Base-by-base conservation (phyloP, 2,888 invertebrate species). In the Palloptera scutellata region DNA sequence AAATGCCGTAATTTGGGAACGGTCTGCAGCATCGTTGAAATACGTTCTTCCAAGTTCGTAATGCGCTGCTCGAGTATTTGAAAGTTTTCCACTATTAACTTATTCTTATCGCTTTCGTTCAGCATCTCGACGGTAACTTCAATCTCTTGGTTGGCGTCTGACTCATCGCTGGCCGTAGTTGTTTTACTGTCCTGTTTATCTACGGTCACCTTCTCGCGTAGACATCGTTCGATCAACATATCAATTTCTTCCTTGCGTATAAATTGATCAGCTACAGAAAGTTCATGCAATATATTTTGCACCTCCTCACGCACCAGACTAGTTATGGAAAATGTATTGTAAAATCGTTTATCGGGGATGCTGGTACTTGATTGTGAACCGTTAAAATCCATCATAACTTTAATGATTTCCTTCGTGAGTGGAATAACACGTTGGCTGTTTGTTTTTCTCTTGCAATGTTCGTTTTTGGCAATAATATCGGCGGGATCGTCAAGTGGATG, bases 351-450 rank as follows among this genome's bases (percentile, higher is more conserved):
- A 8, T 67, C 71, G 1, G 70, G 64, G 9, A 72, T 11, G 55
- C 70, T 74, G 20, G 65, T 69, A 41, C 62, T 70, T 30, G 72
- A 74, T 55, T 67, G 65, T 1, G 74, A 68, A 19, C 48, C 66
- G 61, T 73, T 74, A 15, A 75, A 75, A 65, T 74, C 69, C 68
- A 66, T 69, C 75, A 75, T 74, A 45, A 57, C 70, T n/a, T 58
- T 62, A 41, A 62, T 19, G 30, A 75, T 72, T 66, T 73, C 71
- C 12, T 20, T 58, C 11, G 74, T 72, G 20, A 74, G 59, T 9
- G 75, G 72, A 62, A 75, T 74, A 20, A 74, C 61, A 58, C 74
- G 72, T 58, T 73, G 74, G 13, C 54, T 64, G 12, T 55, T 69
- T 61, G 45, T 19, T 40, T 10, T 52, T 42, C 13, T 48, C 12